Evolutionary conservation across 2,113 vertebrate species (phyloP).

Genomic region (Pardalotus punctatus): DNA sequence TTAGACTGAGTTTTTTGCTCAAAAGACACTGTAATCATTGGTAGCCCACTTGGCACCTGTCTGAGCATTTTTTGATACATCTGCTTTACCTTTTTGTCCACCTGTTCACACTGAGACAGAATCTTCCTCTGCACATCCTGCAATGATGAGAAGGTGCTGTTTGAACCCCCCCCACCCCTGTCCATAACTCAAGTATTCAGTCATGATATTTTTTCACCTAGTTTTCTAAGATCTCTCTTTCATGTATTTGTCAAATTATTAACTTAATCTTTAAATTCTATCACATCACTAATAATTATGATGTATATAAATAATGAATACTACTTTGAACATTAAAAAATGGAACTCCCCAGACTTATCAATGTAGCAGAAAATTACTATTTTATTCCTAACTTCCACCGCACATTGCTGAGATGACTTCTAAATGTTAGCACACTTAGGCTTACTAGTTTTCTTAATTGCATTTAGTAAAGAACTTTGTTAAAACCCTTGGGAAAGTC

Average conservation of each 20-base stretch:
- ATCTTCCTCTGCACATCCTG: background rate
- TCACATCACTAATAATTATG: background rate
- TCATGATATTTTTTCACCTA: background rate
- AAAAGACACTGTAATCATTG: background rate
- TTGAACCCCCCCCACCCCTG: background rate
- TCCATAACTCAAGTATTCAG: background rate
- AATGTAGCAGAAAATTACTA: background rate
- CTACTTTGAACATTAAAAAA: background rate
- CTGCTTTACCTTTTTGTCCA: background rate
- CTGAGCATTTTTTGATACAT: background rate
- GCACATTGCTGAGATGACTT: background rate
- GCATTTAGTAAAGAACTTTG: background rate
- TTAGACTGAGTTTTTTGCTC: background rate
- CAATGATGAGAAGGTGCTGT: background rate
- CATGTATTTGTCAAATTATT: background rate
- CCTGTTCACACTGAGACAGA: background rate
- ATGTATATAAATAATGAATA: background rate
- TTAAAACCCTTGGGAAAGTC: constrained; percentile 7
- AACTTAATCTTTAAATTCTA: background rate
- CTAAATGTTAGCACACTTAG: background rate
- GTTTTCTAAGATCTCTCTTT: background rate
- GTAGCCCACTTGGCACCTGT: background rate
- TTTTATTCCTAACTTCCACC: background rate
- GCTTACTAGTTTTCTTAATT: background rate
- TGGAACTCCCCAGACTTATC: background rate